phyloP scores from a whole-genome alignment of 1,140 invertebrate species.

The Drosophila ercepeae region DNA sequence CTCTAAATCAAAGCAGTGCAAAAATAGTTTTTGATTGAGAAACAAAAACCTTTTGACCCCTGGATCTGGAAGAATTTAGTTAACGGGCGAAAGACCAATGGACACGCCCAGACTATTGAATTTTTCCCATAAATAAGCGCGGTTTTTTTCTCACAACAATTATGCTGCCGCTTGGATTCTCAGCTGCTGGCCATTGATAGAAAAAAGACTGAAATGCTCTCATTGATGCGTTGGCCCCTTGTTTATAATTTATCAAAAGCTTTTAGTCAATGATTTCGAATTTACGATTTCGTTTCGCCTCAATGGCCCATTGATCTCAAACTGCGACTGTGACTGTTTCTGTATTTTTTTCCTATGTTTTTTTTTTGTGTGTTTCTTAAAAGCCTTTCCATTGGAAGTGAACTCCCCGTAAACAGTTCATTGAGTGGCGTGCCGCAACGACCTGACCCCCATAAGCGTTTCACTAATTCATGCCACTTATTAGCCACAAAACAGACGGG shows the following conservation, averaged over 20 bases:
- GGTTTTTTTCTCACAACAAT: slow-evolving; percentile 74
- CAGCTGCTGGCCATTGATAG: slow-evolving; percentile 60
- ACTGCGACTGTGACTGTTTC: slow-evolving; percentile 37
- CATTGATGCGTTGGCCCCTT: slow-evolving; percentile 50
- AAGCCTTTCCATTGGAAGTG: slow-evolving; percentile 54
- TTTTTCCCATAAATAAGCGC: slow-evolving; percentile 65
- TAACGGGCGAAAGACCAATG: slow-evolving; percentile 52
- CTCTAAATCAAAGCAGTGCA: slow-evolving; percentile 41
- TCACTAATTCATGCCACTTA: slow-evolving; percentile 80
- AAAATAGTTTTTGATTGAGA: slow-evolving; percentile 26
- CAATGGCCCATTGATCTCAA: slow-evolving; percentile 70
- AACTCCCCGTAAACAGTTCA: slow-evolving; percentile 61
- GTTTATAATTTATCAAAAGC: slow-evolving; percentile 78
- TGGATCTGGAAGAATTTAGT: slow-evolving; percentile 27
- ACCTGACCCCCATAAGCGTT: slow-evolving; percentile 75
- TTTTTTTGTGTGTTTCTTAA: slow-evolving; percentile 13
- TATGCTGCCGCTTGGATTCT: slow-evolving; percentile 35
- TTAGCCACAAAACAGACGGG: slow-evolving; percentile 58
- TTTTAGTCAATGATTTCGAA: slow-evolving; percentile 81
- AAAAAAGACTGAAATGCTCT: slow-evolving; percentile 22
- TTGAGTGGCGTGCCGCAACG: slow-evolving; percentile 66
- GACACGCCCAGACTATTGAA: slow-evolving; percentile 63
- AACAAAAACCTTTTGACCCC: slow-evolving; percentile 60
- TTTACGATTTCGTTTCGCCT: slow-evolving; percentile 73
- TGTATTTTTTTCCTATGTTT: no score